Percentiles rank a stretch among this genome's conserved stretches.
phyloP scores from a whole-genome alignment of 2,888 invertebrate genomes.

The Epistrophe grossulariae region DNA sequence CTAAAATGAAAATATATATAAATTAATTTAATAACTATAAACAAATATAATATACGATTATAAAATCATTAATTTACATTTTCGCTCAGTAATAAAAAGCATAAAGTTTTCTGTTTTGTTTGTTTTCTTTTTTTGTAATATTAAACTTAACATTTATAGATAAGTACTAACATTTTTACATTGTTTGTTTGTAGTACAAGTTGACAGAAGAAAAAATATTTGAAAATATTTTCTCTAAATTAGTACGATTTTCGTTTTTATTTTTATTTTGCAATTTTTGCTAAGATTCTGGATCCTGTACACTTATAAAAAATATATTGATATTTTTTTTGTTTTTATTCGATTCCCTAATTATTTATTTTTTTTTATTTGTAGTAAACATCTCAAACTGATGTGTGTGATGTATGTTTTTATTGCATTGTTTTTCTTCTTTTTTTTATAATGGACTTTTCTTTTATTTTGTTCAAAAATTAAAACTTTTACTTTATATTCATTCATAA shows the following conservation, averaged over 20 bases:
- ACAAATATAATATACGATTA: conserved; percentile 5
- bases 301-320: conserved; percentile 73
- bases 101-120: conserved; percentile 15
- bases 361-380: conserved; percentile 50
- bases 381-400: conserved; percentile 45
- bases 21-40: conserved; percentile 15
- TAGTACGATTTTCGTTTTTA: conserved; percentile 16
- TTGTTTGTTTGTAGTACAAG: conserved; percentile 11
- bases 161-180: conserved; percentile 55
- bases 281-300: conserved; percentile 59
- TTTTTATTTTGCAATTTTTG: conserved; percentile 6
- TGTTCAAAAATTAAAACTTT: conserved; percentile 1
- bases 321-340: conserved; percentile 33
- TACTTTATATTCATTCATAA: conserved; percentile 5
- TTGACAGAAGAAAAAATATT: conserved; percentile 44
- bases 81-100: conserved; percentile 50
- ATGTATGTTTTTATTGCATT: conserved; percentile 47
- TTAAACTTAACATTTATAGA: conserved; percentile 55
- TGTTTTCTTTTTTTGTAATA: background rate
- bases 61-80: conserved; percentile 54
- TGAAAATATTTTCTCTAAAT: conserved; percentile 4
- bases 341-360: conserved; percentile 45
- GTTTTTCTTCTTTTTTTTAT: conserved; percentile 38
- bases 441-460: conserved; percentile 40
- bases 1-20: background rate